Conservation (phyloP, 1,140 invertebrate species). For the Formica exsecta region DNA sequence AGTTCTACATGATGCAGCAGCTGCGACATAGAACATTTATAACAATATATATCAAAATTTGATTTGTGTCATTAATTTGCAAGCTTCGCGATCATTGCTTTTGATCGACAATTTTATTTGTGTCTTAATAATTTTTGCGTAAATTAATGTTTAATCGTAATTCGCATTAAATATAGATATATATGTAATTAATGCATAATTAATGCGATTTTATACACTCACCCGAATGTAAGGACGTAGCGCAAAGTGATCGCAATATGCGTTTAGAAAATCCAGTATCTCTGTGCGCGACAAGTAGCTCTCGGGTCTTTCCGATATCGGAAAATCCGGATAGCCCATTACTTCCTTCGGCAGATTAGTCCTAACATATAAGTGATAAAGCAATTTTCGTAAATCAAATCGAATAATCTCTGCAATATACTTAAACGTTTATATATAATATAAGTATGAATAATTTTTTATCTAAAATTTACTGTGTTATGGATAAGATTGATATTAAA, state of each 20-base stretch:
- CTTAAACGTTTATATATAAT: conserved; percentile 46
- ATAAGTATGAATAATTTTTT: not conserved
- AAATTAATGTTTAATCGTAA: conserved; percentile 11
- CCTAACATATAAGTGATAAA: conserved; percentile 84
- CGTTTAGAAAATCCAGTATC: conserved; percentile 93
- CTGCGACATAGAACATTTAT: conserved; percentile 81
- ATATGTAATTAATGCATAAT: not conserved
- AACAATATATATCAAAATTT: not conserved
- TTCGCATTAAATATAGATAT: not conserved
- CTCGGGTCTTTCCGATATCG: conserved; percentile 89
- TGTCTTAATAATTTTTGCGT: not conserved
- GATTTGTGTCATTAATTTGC: not conserved
- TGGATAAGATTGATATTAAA: not conserved
- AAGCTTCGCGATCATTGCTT: not conserved
- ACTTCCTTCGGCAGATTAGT: conserved; percentile 94
- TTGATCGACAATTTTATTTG: not conserved
- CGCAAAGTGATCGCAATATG: conserved; percentile 92
- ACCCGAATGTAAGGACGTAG: conserved; percentile 91
- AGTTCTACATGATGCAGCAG: conserved; percentile 89
- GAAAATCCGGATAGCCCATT: conserved; percentile 92
- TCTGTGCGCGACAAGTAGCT: conserved; percentile 94
- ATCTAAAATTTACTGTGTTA: not conserved
- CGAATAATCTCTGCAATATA: conserved; percentile 1
- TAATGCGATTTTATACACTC: conserved; percentile 72
- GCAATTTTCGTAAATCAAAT: not conserved